Conservation (phyloP, 2,797 vertebrate genomes). For the Hyperoplus lanceolatus region DNA sequence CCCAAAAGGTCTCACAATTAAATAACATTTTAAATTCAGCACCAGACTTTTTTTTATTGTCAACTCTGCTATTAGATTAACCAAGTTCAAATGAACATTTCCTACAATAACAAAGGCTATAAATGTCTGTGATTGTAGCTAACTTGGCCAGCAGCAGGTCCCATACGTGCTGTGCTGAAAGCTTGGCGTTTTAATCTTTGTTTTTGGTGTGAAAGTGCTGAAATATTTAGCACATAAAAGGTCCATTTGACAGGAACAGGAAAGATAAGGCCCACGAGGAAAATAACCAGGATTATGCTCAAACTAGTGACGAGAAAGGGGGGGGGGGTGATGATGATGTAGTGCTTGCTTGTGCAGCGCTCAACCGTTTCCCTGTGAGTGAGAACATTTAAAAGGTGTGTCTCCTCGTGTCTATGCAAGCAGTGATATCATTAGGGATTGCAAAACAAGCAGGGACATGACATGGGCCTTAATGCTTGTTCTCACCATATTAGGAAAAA, state of each 20-base stretch:
- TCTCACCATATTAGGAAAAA: constrained; percentile 69
- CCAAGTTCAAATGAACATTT: constrained; percentile 15
- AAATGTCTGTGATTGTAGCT: constrained; percentile 8
- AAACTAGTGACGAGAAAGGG: constrained; percentile 5
- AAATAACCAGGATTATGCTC: background rate
- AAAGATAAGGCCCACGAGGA: constrained; percentile 37
- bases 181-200: constrained; percentile 24
- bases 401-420: constrained; percentile 73
- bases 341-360: constrained; percentile 3
- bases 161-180: constrained; percentile 22
- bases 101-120: background rate
- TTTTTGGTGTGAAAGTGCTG: constrained; percentile 49
- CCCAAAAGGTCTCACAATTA: background rate
- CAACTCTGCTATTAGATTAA: too few relatives aligned
- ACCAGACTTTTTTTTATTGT: background rate
- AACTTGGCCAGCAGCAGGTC: background rate
- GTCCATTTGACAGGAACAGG: constrained; percentile 42
- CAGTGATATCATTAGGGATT: constrained; percentile 66
- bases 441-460: constrained; percentile 75
- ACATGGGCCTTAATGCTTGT: constrained; percentile 58
- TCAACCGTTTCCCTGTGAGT: constrained; percentile 40
- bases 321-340: constrained; percentile 29
- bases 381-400: constrained; percentile 73
- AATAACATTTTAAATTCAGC: background rate
- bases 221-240: constrained; percentile 35